phyloP scores from a whole-genome alignment of 2,113 vertebrate species.

The Monopterus albus region DNA sequence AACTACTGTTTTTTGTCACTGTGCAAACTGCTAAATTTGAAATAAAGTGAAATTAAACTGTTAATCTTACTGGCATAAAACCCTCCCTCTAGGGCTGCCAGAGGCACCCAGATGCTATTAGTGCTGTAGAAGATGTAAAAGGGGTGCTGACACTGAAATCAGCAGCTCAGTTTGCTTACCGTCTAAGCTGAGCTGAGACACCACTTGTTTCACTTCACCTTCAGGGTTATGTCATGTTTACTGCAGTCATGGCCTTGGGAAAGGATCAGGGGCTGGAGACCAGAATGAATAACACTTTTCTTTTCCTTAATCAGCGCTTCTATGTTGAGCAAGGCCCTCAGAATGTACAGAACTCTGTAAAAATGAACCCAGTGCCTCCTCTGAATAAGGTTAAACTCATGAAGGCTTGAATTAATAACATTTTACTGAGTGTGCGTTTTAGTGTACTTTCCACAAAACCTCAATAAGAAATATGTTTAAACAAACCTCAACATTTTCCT shows the following conservation, averaged over 20 bases:
- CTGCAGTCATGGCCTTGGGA: slow-evolving; percentile 22
- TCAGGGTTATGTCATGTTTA: slow-evolving; percentile 52
- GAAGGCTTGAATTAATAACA: not conserved
- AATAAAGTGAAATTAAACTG: slow-evolving; percentile 11
- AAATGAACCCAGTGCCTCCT: not conserved
- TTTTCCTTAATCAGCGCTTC: slow-evolving; percentile 5
- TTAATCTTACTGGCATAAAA: not conserved
- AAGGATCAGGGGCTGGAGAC: slow-evolving; percentile 3
- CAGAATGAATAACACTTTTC: not conserved
- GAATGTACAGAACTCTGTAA: not conserved
- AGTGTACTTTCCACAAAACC: not conserved
- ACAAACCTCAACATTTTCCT: no score
- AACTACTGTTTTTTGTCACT: not conserved
- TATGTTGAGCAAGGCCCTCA: slow-evolving; percentile 11
- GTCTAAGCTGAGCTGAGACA: slow-evolving; percentile 44
- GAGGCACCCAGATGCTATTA: not conserved
- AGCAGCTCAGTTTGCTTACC: slow-evolving; percentile 1
- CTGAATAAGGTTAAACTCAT: not conserved
- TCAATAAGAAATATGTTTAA: no score
- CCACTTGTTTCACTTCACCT: slow-evolving; percentile 44
- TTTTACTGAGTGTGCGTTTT: not conserved
- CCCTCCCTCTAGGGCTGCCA: not conserved
- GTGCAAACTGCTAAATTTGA: not conserved
- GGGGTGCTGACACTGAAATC: not conserved
- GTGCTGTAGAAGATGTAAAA: slow-evolving; percentile 3